Base-by-base conservation (phyloP, 2,113 vertebrate genomes). In the Hypocryptadius cinnamomeus region DNA sequence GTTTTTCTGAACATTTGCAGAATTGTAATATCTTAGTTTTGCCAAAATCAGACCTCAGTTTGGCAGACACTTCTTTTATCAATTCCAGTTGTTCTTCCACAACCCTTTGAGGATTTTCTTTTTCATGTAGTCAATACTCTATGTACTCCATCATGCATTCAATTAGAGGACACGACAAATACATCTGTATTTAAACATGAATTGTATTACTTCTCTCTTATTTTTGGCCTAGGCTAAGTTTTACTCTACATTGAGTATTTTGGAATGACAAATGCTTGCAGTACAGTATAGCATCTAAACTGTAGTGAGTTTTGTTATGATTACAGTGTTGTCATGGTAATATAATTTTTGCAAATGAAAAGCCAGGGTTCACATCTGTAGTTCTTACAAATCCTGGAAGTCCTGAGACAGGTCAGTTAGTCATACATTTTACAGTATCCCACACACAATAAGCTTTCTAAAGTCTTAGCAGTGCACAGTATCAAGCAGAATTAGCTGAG, bases 1-100 rank as follows among this genome's bases (percentile, higher is more conserved):
- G 94, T 91, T 96, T 93, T 96, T 95, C 80, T 94, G 90, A 95
- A 96, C 89, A 77, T 93, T 96, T 93, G 71, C 86, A 95, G 80
- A 64, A 74, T 28, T 72, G 48, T 91, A 96, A 89, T 77, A 84
- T 35, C 72, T 48, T 64, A 35, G 30, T 78, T 92, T 91, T 89
- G 94, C 92, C 95, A 97, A 83, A 94, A 85, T 90, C 66, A 94
- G 84, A 87, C 69, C 89, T 95, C 79, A 92, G 56, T 87, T 92
- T 94, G 95, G 93, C 92, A 91, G 91, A 33, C 69, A 48, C 31
- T 64, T 78, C 20, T 84, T 96, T 92, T 90, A 90, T 92, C 73
- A 89, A 11, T 89, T 95, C 93, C 93, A 94, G 90, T 95, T 92
- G 87, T 94, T 93, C 40, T 61, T 85, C 57, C 71, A 78, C 82